Percentiles rank a stretch among this genome's conserved stretches.
These are phyloP conservation scores for Spea bombifrons DNA, from an alignment of 2,113 vertebrate species.

Conservation along the genomic window DNA sequence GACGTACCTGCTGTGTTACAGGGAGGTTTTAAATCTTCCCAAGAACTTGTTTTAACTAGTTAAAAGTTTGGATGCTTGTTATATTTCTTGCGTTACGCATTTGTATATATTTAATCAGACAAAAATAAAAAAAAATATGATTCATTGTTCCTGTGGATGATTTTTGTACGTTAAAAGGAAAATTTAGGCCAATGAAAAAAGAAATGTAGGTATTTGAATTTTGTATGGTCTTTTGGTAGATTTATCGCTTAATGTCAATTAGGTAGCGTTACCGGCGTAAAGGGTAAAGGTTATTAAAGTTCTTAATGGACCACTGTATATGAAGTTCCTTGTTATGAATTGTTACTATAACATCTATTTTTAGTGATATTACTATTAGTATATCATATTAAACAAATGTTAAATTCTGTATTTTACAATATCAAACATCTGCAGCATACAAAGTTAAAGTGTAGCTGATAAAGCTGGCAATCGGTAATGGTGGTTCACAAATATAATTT, in stretches of 20 bases:
- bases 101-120: background rate
- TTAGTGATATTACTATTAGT: too few species aligned
- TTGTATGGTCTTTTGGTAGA: background rate
- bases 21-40: conserved; percentile 9
- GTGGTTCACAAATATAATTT: too few species aligned
- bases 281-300: too few species aligned
- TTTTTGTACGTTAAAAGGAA: background rate
- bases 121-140: conserved; percentile 21
- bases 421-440: too few species aligned
- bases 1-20: conserved; percentile 19
- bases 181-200: background rate
- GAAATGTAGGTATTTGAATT: background rate
- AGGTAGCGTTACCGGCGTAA: too few species aligned
- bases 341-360: too few species aligned
- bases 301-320: too few species aligned
- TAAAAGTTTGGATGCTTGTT: conserved; percentile 22
- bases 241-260: background rate
- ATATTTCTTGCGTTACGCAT: conserved; percentile 5
- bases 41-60: conserved; percentile 20
- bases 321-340: too few species aligned
- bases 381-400: too few species aligned
- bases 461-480: too few species aligned
- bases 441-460: too few species aligned
- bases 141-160: background rate
- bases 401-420: too few species aligned